Base-by-base conservation (phyloP, 2,888 invertebrate genomes). In the Artemia sinica region DNA sequence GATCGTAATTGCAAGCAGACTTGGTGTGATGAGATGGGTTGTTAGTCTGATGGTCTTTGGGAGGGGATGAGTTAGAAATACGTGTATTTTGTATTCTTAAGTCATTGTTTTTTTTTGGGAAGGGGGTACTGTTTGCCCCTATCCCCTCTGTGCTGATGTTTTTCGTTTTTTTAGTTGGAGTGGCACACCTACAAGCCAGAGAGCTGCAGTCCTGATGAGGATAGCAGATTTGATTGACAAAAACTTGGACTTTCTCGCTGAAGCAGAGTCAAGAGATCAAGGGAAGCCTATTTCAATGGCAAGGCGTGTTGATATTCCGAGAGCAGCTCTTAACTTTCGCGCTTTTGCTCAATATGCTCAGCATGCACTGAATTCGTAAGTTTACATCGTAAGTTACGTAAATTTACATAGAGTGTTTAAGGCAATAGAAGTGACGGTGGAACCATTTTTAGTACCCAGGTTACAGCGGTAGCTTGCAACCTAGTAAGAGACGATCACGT, bases 251-350 rank as follows among this genome's bases (percentile, higher is more conserved):
- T 79, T 79, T 68, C 79, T 83, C 72, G 82, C 82, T 0, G 73
- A 74, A 51, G 75, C 78, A 5, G 82, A 82, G 74, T 81, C 81
- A 9, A 74, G 75, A 63, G 82, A 82, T 74, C 82, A 83, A 73
- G 82, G 82, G 10, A 83, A 82, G 73, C 81, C 82, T 4, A 72
- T 82, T 8, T 77, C 77, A 75, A 73, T 81, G 71, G 77, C 81
- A 1, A 75, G 73, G 66, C 73, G 73, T 7, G 75, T 82, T 28
- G 82, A 83, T 72, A 81, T 83, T 72, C 82, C 82, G 8, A 75
- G 82, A 68, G 80, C 80, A 49, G 77, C 80, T 10, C 75, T 78
- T 71, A 82, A 83, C 73, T 79, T 82, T 72, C 75, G 82, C 67
- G 78, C 78, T 72, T 82, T 82, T 75, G 82, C 82, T 8, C 74